Percentiles rank a stretch among this genome's conserved stretches.
phyloP scores from a whole-genome alignment of 2,797 vertebrate genomes.

The Rhinogobio ventralis region DNA sequence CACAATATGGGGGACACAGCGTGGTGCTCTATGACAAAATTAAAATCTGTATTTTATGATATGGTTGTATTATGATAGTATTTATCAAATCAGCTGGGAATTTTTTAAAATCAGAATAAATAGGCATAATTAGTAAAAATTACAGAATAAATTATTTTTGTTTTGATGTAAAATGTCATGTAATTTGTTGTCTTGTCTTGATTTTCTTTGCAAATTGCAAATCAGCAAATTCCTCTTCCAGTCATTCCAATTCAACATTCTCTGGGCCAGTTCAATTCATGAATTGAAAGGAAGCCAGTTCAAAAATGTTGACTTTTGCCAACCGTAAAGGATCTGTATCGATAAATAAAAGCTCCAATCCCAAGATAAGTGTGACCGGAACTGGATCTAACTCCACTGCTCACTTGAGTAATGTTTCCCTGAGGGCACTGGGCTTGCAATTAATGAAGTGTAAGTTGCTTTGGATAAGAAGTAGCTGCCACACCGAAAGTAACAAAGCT shows the following conservation, averaged over 20 bases:
- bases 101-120: neutral
- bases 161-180: neutral
- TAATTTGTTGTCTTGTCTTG: neutral
- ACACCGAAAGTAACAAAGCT: slow-evolving; percentile 14
- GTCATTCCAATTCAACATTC: neutral
- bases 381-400: slow-evolving; percentile 24
- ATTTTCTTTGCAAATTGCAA: neutral
- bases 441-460: slow-evolving; percentile 26
- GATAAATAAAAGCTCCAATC: slow-evolving; percentile 11
- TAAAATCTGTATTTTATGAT: neutral
- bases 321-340: neutral
- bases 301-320: neutral
- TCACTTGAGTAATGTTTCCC: slow-evolving; percentile 40
- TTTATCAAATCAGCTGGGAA: neutral
- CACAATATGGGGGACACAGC: neutral
- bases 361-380: slow-evolving; percentile 24
- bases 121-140: neutral
- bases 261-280: neutral
- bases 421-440: neutral
- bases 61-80: neutral
- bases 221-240: neutral
- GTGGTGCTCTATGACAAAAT: neutral
- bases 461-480: slow-evolving; percentile 24
- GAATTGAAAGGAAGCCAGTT: neutral
- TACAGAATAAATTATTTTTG: neutral